A percentile compares a stretch with the other conserved stretches of the same genome.
phyloP scores from a whole-genome alignment of 2,113 vertebrate genomes.

The Vidua chalybeata region DNA sequence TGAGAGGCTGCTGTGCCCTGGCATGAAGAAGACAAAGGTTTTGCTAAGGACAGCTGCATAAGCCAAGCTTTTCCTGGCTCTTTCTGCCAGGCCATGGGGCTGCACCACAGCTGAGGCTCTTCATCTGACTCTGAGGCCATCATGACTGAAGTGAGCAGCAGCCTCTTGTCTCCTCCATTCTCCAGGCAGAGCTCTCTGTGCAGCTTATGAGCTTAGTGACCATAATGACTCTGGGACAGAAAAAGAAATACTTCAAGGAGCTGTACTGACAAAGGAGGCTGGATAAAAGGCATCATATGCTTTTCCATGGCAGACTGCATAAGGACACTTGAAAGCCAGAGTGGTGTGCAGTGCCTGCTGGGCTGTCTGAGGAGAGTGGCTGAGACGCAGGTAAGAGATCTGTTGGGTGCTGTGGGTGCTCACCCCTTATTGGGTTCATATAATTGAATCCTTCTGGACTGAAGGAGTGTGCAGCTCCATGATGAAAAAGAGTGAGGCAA shows the following conservation, averaged over 20 bases:
- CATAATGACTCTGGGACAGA: conserved; percentile 10
- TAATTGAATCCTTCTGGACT: not conserved
- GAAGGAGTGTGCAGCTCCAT: not conserved
- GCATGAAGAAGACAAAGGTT: rapidly evolving
- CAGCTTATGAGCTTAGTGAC: not conserved
- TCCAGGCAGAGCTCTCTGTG: not conserved
- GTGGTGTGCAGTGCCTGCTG: rapidly evolving
- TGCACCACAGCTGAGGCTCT: rapidly evolving
- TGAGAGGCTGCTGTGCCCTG: rapidly evolving
- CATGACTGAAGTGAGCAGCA: not conserved
- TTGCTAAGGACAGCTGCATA: not conserved
- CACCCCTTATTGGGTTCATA: not conserved
- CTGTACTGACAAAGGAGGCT: not conserved
- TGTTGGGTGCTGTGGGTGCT: not conserved
- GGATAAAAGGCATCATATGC: not conserved
- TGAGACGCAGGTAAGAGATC: not conserved
- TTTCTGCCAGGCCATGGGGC: rapidly evolving
- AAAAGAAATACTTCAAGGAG: conserved; percentile 23
- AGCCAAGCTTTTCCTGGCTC: not conserved
- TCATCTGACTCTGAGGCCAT: not conserved
- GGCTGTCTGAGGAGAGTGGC: not conserved
- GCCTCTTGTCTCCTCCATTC: not conserved
- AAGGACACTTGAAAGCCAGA: not conserved
- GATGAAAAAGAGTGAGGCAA: not conserved
- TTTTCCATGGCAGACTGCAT: not conserved